Conservation (phyloP, 2,888 invertebrate species). For the Lepidocyrtinus sp. region DNA sequence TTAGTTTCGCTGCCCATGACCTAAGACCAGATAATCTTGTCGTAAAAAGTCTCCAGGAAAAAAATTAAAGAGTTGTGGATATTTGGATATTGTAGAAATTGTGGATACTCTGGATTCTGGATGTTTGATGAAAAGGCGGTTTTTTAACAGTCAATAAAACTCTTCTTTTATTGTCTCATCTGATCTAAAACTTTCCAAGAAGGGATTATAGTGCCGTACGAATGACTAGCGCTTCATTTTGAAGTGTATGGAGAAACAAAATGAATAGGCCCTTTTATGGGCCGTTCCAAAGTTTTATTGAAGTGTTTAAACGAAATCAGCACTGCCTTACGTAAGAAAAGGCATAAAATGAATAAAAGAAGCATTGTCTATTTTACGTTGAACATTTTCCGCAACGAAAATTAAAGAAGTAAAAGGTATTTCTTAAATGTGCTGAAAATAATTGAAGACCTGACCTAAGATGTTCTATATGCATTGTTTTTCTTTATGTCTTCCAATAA, state of each 20-base stretch:
- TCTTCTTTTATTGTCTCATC: not conserved
- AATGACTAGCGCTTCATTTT: not conserved
- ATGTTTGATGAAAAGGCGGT: not conserved
- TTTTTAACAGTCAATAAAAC: conserved; percentile 12
- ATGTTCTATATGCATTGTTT: too few species aligned
- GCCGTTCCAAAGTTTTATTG: conserved; percentile 53
- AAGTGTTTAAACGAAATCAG: conserved; percentile 57
- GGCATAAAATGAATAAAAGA: too few species aligned
- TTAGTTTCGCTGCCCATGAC: conserved; percentile 54
- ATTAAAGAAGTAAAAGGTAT: too few species aligned
- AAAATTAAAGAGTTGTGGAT: conserved; percentile 19
- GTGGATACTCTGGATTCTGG: not conserved
- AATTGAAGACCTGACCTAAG: too few species aligned
- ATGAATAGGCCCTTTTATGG: conserved; percentile 53
- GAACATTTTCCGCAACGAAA: too few species aligned
- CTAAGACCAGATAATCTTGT: conserved; percentile 36
- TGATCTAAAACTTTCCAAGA: not conserved
- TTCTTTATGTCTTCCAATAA: too few species aligned
- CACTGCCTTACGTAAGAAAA: conserved; percentile 20
- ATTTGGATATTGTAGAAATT: too few species aligned
- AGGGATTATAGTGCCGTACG: not conserved
- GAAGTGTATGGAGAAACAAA: not conserved
- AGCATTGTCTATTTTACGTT: too few species aligned
- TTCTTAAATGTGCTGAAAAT: too few species aligned
- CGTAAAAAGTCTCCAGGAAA: conserved; percentile 35